Evolutionary conservation across 1,140 invertebrate genomes (phyloP).

Genomic region (Pseudomyrmex sp.): DNA sequence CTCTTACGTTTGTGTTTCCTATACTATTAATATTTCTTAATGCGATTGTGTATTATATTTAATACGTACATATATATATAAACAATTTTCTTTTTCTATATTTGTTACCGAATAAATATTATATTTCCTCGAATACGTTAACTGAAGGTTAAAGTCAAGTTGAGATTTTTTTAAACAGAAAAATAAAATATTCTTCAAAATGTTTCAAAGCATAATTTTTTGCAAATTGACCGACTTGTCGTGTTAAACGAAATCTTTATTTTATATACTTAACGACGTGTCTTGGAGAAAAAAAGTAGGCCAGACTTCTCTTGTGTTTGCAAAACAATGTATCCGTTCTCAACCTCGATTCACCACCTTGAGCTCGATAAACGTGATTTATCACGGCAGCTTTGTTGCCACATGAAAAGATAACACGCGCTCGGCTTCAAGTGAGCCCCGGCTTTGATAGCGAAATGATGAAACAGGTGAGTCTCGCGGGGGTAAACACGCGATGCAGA

Average conservation of each 20-base stretch:
- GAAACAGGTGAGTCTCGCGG: slow-evolving; percentile 66
- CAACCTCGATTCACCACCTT: slow-evolving; percentile 63
- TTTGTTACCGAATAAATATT: too few species aligned
- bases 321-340: slow-evolving; percentile 23
- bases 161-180: not conserved
- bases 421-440: slow-evolving; percentile 44
- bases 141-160: too few species aligned
- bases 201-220: not conserved
- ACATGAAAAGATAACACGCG: slow-evolving; percentile 61
- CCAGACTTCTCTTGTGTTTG: not conserved
- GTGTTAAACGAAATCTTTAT: not conserved
- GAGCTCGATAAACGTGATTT: slow-evolving; percentile 68
- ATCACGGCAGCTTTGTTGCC: slow-evolving; percentile 56
- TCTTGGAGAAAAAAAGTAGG: slow-evolving; percentile 6
- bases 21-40: too few species aligned
- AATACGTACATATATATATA: too few species aligned
- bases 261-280: not conserved
- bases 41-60: too few species aligned
- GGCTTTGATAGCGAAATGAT: slow-evolving; percentile 69
- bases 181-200: not conserved
- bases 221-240: slow-evolving; percentile 2
- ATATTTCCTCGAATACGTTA: too few species aligned
- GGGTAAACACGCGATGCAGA: slow-evolving; percentile 62
- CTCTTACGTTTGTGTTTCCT: too few species aligned
- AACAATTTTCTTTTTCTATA: too few species aligned